Evolutionary conservation across 2,888 invertebrate genomes (phyloP), one percentile per base, ranked within the genome.

Genomic region (Eupithecia subumbrata): DNA sequence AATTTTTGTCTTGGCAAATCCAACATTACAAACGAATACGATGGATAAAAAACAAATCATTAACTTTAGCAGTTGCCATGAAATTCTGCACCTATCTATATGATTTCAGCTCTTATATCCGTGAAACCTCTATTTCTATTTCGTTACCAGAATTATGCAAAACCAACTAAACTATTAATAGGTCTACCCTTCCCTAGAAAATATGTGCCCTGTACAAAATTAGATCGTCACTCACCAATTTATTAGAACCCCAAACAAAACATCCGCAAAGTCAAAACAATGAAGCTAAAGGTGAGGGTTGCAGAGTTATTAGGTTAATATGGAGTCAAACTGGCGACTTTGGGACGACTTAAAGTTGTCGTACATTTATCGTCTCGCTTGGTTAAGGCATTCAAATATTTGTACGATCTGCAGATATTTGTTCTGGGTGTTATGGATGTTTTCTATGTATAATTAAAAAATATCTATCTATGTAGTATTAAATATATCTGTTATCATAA

Each of bases 261-360:
- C 74, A 73, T 67, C 66, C 60, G 63, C 40, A 71, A 76, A 76
- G 76, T 80, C 81, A 72, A 80, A 87, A 89, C 89, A 91, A 89
- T 89, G 82, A 30, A 72, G 71, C 45, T 40, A 68, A 68, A 68
- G 43, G 66, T 67, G 68, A 68, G 68, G 68, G 68, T 64, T 56
- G 5, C 68, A 52, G 69, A 69, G 48, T 52, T 69, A 69, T 52
- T 30, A 71, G 60, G 71, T 79, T 79, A 86, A 89, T 88, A 90
- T 88, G 88, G 81, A 14, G 14, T 12, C 25, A 68, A 40, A 68
- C 68, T 12, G 68, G 68, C 43, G 8, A 68, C 68, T 68, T 34
- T 34, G 2, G 18, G 9, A 64, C 30, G 18, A 64, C 34, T 64
- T 18, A 14, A 60, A 25, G 25, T 25, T 4, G 60, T 60, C 25